Conservation (phyloP, 2,888 invertebrate genomes). For the Euclidia mi region DNA sequence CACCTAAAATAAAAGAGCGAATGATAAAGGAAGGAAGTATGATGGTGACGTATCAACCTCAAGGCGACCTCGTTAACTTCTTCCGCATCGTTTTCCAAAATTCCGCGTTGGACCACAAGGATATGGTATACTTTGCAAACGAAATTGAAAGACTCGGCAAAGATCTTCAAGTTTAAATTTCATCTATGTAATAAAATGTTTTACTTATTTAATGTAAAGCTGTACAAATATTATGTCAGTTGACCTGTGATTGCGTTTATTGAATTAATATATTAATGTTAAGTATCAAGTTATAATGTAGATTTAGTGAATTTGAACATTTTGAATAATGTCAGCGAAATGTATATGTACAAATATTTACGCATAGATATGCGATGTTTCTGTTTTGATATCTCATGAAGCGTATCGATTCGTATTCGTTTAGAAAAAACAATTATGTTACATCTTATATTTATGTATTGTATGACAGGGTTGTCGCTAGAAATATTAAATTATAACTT, state of each 20-base stretch:
- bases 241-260: slow-evolving; percentile 77
- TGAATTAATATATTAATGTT: slow-evolving; percentile 29
- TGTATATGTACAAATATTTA: slow-evolving; percentile 47
- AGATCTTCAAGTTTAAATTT: slow-evolving; percentile 85
- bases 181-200: slow-evolving; percentile 29
- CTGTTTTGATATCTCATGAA: slow-evolving; percentile 6
- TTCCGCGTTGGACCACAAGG: slow-evolving; percentile 94
- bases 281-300: slow-evolving; percentile 36
- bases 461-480: slow-evolving; percentile 7
- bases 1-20: slow-evolving; percentile 97
- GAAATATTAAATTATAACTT: slow-evolving; percentile 31
- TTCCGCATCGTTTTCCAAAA: slow-evolving; percentile 98
- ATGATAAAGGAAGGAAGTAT: slow-evolving; percentile 99
- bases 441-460: slow-evolving; percentile 1
- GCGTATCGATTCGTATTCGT: too few relatives aligned
- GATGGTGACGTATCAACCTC: slow-evolving; percentile 99
- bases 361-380: slow-evolving; percentile 16
- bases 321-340: slow-evolving; percentile 20
- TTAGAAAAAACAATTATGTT: too few relatives aligned
- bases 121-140: slow-evolving; percentile 96
- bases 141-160: slow-evolving; percentile 96
- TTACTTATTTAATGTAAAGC: slow-evolving; percentile 32
- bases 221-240: slow-evolving; percentile 39
- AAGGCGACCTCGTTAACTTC: slow-evolving; percentile 96
- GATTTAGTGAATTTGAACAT: slow-evolving; percentile 32